phyloP scores from a whole-genome alignment of 2,113 vertebrate genomes.

The Oplegnathus fasciatus region DNA sequence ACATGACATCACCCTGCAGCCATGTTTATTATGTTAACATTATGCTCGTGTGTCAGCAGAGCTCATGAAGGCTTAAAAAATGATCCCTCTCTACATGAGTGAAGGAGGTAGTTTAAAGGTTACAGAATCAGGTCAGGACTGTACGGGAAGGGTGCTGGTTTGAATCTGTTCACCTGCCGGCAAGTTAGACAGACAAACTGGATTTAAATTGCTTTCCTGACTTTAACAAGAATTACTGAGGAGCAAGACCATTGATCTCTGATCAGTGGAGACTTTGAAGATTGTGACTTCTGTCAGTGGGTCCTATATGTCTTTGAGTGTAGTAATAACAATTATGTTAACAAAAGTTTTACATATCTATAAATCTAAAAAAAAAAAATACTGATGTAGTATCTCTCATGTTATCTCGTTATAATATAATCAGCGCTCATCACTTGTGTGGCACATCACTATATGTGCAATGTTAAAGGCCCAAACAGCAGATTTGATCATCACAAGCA shows the following conservation, averaged over 20 bases:
- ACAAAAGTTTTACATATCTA: background rate
- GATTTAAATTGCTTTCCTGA: too few species aligned
- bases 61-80: constrained; percentile 58
- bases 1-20: constrained; percentile 87
- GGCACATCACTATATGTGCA: background rate
- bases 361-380: background rate
- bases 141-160: background rate
- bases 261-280: background rate
- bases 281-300: background rate
- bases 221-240: background rate
- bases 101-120: constrained; percentile 24
- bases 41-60: constrained; percentile 78
- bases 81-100: background rate
- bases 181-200: background rate
- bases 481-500: background rate
- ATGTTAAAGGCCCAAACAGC: background rate
- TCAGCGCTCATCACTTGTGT: too few species aligned
- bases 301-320: background rate
- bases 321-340: background rate
- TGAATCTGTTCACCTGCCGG: constrained; percentile 8
- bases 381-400: background rate
- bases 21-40: constrained; percentile 84
- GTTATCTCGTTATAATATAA: too few species aligned
- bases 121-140: background rate
- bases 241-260: background rate